Conservation (phyloP, 1,140 invertebrate genomes). For the Caenorhabditis brenneri region DNA sequence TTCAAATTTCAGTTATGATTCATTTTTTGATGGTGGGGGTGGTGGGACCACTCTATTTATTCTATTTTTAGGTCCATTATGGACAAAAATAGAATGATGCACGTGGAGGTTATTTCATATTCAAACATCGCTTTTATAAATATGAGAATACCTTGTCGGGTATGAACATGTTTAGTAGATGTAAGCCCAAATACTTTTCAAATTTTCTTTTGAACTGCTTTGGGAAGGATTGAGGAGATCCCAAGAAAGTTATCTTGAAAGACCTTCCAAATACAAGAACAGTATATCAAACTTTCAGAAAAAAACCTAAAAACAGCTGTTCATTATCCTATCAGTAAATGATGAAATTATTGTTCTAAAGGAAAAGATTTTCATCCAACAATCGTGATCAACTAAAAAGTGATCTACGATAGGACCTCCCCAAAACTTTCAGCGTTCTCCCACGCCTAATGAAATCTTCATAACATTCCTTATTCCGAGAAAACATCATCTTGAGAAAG, state of each 20-base stretch:
- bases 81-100: neutral
- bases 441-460: slow-evolving; percentile 21
- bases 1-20: slow-evolving; percentile 29
- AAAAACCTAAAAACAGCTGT: no score
- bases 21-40: neutral
- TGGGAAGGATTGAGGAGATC: no score
- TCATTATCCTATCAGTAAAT: no score
- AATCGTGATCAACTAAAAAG: no score
- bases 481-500: neutral
- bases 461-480: neutral
- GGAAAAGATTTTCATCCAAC: no score
- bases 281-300: no score
- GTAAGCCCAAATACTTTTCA: no score
- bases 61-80: slow-evolving; percentile 7
- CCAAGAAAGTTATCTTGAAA: no score
- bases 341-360: no score
- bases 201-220: no score
- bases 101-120: neutral
- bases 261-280: no score
- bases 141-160: neutral
- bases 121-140: neutral
- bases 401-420: neutral
- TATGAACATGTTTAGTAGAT: no score
- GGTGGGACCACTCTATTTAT: neutral
- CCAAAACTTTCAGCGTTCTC: neutral